Conservation (phyloP, 1,140 invertebrate genomes). For the Ceratina australensis region DNA sequence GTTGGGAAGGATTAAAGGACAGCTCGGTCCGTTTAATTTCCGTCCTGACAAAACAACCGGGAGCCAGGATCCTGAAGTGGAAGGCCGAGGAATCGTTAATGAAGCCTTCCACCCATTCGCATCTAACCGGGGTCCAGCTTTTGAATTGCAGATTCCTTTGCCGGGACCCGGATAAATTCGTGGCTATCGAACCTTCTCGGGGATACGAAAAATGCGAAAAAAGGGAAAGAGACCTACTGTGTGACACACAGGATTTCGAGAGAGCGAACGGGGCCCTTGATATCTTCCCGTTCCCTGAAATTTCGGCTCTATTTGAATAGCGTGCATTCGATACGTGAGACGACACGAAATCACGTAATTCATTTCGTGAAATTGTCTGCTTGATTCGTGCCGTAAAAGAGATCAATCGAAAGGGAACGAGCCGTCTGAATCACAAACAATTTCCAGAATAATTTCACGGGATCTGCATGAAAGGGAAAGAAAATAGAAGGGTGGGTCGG, state of each 20-base stretch:
- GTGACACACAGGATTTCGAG: neutral
- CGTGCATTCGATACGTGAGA: no score
- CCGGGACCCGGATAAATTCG: constrained; percentile 11
- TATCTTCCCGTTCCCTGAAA: no score
- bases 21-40: constrained; percentile 56
- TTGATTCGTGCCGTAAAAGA: no score
- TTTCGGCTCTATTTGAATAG: no score
- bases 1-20: constrained; percentile 41
- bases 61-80: constrained; percentile 3
- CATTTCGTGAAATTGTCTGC: no score
- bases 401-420: no score
- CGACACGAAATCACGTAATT: no score
- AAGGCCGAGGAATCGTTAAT: constrained; percentile 55
- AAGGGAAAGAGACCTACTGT: constrained; percentile 6
- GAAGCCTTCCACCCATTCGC: constrained; percentile 44
- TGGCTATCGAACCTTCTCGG: neutral
- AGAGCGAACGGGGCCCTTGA: no score
- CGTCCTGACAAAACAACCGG: constrained; percentile 50
- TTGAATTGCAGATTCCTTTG: constrained; percentile 59
- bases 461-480: no score
- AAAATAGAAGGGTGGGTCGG: neutral
- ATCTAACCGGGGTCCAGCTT: constrained; percentile 50
- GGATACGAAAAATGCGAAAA: neutral
- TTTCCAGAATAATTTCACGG: neutral
- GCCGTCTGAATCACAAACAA: no score